Percentiles rank a stretch among this genome's conserved stretches.
Evolutionary conservation across 2,113 vertebrate species (phyloP).

Genomic region (Mormyrus lacerda): DNA sequence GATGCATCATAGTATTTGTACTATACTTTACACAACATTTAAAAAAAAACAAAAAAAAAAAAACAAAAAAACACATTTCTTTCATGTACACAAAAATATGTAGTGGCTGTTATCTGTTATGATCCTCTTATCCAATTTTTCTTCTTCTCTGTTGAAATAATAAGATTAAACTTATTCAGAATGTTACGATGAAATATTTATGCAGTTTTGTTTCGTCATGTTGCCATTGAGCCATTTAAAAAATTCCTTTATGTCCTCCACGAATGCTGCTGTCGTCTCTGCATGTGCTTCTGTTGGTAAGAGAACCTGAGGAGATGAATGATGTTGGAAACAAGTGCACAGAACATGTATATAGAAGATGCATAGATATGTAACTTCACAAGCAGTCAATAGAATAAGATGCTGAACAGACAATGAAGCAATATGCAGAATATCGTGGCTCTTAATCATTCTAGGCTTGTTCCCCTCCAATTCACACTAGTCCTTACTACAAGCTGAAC

Average conservation of each 20-base stretch:
- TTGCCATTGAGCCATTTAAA: conserved; percentile 31
- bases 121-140: conserved; percentile 6
- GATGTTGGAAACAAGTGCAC: neutral
- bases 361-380: neutral
- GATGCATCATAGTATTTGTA: conserved; percentile 6
- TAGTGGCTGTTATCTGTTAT: neutral
- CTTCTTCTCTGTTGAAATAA: conserved; percentile 13
- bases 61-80: neutral
- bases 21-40: conserved; percentile 2
- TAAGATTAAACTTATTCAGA: conserved; percentile 17
- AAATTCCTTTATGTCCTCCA: neutral
- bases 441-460: neutral
- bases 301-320: neutral
- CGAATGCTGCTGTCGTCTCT: neutral
- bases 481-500: neutral
- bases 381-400: neutral
- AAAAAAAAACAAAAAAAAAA: neutral
- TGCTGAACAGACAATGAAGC: neutral
- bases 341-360: neutral
- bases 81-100: neutral
- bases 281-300: neutral
- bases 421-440: neutral
- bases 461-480: neutral
- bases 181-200: conserved; percentile 13
- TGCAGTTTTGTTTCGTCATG: conserved; percentile 12